Evolutionary conservation across 2,888 invertebrate species (phyloP), one percentile per base, ranked within the genome.

Genomic region (Stomorhina lunata): DNA sequence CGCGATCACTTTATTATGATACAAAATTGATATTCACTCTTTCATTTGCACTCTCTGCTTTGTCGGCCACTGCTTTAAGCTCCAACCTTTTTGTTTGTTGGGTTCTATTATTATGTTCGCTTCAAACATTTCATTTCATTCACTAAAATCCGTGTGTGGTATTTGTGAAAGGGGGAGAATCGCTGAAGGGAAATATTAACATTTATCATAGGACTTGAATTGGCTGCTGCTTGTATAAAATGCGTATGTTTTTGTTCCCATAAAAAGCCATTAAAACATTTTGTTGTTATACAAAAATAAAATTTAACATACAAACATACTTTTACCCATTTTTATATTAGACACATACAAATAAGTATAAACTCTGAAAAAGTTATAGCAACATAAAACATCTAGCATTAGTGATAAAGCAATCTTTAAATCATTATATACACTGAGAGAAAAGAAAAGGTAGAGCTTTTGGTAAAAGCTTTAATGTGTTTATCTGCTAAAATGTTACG

Each of bases 221-320:
- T 59, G n/a, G n/a, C 43, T 63, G 55, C 57, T 68, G 57, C 53
- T 76, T 63, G 17, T 43, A 53, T 10, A 29, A 73, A 45, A 59
- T 76, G 72, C 69, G 63, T 75, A 55, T 75, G 40, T 81, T 69
- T 73, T 50, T 53, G 59, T 72, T 73, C 68, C 43, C 78, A 63
- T 72, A 73, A 81, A 81, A 73, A 17, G 53, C 61, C 73, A 78
- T 81, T 68, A 69, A 63, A 78, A 61, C 48, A 65, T 37, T 32
- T 55, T 57, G 73, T 76, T 34, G 29, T 29, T 61, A 34, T 45
- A 55, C 15, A 43, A 25, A 55, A 40, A 55, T 20, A 15, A 57
- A 65, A 32, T 50, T 17, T 15, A 15, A 57, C 27, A 48, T 1
- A 12, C 45, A n/a, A 12, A 34, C 29, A 29, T 20, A 40, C 15